A percentile compares a stretch with the other conserved stretches of the same genome.
phyloP scores from a whole-genome alignment of 2,113 vertebrate genomes.

The Copsychus sechellarum region DNA sequence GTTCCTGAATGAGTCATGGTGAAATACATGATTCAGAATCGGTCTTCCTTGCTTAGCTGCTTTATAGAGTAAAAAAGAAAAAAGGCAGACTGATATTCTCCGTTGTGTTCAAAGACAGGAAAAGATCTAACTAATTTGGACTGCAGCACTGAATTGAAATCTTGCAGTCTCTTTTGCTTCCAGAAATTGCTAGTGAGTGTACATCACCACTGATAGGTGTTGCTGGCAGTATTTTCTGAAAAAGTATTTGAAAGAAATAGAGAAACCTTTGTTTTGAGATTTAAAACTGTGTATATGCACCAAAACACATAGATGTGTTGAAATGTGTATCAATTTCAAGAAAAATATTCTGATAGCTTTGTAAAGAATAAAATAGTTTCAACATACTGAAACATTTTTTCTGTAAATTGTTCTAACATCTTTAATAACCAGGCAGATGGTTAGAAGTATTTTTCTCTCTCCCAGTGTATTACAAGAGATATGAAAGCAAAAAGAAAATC shows the following conservation, averaged over 20 bases:
- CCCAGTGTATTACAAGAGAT: neutral
- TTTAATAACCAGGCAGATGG: neutral
- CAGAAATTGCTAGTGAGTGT: neutral
- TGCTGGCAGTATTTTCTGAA: neutral
- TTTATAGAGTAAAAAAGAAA: neutral
- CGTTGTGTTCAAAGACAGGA: neutral
- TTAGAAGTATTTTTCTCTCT: neutral
- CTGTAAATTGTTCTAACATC: neutral
- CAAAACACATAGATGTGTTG: neutral
- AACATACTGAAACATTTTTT: neutral
- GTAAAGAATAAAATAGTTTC: neutral
- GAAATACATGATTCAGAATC: neutral
- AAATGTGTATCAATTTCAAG: neutral
- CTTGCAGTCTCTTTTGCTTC: neutral
- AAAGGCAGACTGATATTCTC: neutral
- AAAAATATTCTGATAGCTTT: slow-evolving; percentile 12
- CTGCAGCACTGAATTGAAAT: neutral
- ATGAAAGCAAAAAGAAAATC: neutral
- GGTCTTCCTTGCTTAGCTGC: neutral
- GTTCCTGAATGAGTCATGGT: neutral
- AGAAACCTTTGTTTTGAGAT: neutral
- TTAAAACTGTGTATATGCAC: neutral
- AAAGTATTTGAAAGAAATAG: neutral
- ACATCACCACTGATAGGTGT: neutral
- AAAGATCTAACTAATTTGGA: neutral